Evolutionary conservation across 2,797 vertebrate genomes (phyloP).

Genomic region (Argya squamiceps): DNA sequence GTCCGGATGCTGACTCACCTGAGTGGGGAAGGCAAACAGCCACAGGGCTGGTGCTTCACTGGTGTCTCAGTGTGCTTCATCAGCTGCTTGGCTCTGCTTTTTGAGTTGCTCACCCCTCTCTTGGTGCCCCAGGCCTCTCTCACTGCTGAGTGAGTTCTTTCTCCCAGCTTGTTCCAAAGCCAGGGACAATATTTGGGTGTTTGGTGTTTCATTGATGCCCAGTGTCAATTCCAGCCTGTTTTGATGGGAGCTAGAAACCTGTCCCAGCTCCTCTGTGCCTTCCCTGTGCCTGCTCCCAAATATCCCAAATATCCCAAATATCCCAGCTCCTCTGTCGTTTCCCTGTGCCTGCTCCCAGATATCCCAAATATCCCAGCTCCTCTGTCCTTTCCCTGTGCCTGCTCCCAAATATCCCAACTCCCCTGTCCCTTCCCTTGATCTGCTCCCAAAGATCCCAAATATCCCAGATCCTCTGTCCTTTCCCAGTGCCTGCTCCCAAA

Average conservation of each 20-base stretch:
- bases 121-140: not conserved
- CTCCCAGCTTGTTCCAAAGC: not conserved
- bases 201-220: not conserved
- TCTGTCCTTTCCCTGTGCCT: not conserved
- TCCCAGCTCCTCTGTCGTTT: not conserved
- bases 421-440: not conserved
- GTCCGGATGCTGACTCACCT: conserved; percentile 63
- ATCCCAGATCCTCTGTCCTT: not conserved
- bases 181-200: not conserved
- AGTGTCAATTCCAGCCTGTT: not conserved
- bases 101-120: not conserved
- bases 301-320: too few relatives aligned
- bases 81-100: not conserved
- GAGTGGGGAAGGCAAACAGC: conserved; percentile 44
- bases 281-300: too few relatives aligned
- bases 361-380: too few relatives aligned
- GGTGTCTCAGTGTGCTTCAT: not conserved
- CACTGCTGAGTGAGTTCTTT: not conserved
- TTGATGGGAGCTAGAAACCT: not conserved
- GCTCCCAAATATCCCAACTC: not conserved
- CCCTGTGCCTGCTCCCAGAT: not conserved
- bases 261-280: not conserved
- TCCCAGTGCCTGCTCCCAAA: too few relatives aligned
- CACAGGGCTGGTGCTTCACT: not conserved
- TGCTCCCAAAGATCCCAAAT: not conserved